Evolutionary conservation across 2,888 invertebrate genomes (phyloP).

Genomic region (Drosophila rellima): DNA sequence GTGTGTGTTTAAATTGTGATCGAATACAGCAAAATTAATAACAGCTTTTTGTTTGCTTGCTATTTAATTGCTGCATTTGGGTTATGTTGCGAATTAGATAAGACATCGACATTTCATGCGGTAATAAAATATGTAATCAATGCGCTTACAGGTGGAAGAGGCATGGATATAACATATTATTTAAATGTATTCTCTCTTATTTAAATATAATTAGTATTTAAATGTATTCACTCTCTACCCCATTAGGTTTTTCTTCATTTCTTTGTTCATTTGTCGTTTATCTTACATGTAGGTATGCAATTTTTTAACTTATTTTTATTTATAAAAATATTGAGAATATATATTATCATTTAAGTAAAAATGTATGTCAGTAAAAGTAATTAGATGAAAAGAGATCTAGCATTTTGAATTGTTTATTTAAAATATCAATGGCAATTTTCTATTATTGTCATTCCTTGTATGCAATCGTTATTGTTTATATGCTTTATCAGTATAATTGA

Average conservation of each 20-base stretch:
- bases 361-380: no score
- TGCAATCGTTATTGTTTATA: neutral
- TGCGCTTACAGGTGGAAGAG: neutral
- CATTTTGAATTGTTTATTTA: no score
- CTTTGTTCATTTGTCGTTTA: no score
- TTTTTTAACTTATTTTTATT: no score
- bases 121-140: slow-evolving; percentile 49
- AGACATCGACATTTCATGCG: slow-evolving; percentile 52
- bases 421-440: no score
- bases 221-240: no score
- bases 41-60: slow-evolving; percentile 46
- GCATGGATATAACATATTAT: neutral
- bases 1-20: slow-evolving; percentile 64
- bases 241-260: no score
- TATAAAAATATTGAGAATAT: no score
- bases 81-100: slow-evolving; percentile 67
- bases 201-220: no score
- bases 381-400: no score
- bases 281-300: no score
- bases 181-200: neutral
- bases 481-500: neutral
- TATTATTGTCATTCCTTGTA: neutral
- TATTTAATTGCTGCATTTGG: slow-evolving; percentile 66
- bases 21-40: slow-evolving; percentile 68
- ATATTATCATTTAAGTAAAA: no score